Evolutionary conservation across 2,888 invertebrate species (phyloP).

Genomic region (Lissocephala sabroskyi): DNA sequence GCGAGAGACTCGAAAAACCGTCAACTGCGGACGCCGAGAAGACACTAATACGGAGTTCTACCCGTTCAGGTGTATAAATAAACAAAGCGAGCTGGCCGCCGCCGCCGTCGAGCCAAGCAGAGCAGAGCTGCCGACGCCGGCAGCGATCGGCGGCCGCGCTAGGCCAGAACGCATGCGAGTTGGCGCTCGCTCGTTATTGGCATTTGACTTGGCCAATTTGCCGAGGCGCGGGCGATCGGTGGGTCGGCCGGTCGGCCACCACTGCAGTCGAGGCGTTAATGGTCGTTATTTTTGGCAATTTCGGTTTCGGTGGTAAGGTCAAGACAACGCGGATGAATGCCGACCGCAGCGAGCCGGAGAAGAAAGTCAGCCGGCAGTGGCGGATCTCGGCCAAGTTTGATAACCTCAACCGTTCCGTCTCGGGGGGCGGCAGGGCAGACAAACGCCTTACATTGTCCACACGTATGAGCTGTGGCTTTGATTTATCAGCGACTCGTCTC

Average conservation of each 20-base stretch:
- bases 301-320: constrained; percentile 53
- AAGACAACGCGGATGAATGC: too few relatives aligned
- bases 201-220: constrained; percentile 35
- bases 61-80: constrained; percentile 63
- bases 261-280: constrained; percentile 35
- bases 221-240: constrained; percentile 6
- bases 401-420: constrained; percentile 31
- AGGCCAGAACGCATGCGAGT: constrained; percentile 26
- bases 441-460: too few relatives aligned
- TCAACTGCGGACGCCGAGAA: constrained; percentile 62
- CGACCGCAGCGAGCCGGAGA: constrained; percentile 28
- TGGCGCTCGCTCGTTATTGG: constrained; percentile 10
- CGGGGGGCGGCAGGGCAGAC: too few relatives aligned
- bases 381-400: constrained; percentile 34
- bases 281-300: constrained; percentile 12
- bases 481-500: too few relatives aligned
- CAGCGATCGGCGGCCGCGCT: constrained; percentile 8
- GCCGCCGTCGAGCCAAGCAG: constrained; percentile 24
- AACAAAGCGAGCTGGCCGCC: constrained; percentile 45
- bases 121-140: constrained; percentile 16
- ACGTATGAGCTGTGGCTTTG: too few relatives aligned
- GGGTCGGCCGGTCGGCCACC: neutral
- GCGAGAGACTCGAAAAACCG: constrained; percentile 28
- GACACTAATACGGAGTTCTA: constrained; percentile 66
- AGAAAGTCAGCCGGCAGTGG: constrained; percentile 43